Conservation (phyloP, 1,140 invertebrate genomes). For the Babylonia areolata region DNA sequence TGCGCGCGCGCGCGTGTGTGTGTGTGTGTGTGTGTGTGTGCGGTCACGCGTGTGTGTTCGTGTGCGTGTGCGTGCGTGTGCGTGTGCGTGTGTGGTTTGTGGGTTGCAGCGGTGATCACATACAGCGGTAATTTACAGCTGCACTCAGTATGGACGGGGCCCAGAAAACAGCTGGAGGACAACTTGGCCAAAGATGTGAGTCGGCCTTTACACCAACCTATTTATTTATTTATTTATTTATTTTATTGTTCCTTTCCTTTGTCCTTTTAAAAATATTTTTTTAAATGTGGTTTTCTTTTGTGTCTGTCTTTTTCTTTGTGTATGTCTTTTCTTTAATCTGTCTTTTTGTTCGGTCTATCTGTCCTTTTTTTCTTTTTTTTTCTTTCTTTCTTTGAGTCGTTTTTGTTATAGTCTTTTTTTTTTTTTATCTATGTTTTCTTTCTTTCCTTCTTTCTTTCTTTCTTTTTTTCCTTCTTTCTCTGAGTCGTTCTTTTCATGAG, state of each 20-base stretch:
- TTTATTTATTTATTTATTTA: background rate
- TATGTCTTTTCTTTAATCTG: background rate
- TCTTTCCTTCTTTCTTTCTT: background rate
- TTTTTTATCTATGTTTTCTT: background rate
- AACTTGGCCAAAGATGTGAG: constrained; percentile 32
- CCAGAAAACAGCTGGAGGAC: constrained; percentile 15
- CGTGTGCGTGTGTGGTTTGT: background rate
- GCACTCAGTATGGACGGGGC: background rate
- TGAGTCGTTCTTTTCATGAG: background rate
- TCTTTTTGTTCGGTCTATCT: constrained; percentile 3
- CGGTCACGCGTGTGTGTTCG: too few relatives aligned
- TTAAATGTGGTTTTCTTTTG: background rate
- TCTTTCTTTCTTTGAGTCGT: background rate
- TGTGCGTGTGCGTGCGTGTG: too few relatives aligned
- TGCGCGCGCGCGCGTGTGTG: too few relatives aligned
- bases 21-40: too few relatives aligned
- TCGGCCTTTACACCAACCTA: background rate
- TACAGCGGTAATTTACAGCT: constrained; percentile 24
- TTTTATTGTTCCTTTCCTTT: background rate
- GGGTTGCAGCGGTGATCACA: constrained; percentile 22
- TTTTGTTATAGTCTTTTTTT: background rate
- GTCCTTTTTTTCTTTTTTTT: constrained; percentile 3
- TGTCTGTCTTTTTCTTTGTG: background rate
- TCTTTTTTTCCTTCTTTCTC: constrained; percentile 15
- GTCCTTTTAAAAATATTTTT: background rate